Evolutionary conservation across 2,888 invertebrate genomes (phyloP).

Genomic region (Zhuqinia jingwanae): DNA sequence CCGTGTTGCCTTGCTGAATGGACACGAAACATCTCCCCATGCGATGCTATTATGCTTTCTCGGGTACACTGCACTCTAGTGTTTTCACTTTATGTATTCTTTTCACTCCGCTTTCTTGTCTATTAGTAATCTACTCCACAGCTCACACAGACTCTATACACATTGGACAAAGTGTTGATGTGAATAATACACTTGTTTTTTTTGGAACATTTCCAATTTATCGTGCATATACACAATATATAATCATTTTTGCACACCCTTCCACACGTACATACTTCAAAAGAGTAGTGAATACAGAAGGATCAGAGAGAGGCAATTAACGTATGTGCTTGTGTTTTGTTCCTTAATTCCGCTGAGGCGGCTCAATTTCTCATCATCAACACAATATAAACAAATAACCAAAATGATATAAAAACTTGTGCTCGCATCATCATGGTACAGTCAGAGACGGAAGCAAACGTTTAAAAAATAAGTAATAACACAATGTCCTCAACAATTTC

Average conservation of each 20-base stretch:
- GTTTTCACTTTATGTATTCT: constrained; percentile 45
- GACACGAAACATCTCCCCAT: too few relatives aligned
- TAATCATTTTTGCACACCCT: constrained; percentile 40
- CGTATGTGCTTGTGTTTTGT: too few relatives aligned
- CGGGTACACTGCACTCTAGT: constrained; percentile 14
- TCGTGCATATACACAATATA: constrained; percentile 17
- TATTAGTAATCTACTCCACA: background rate
- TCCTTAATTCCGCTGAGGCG: constrained; percentile 18
- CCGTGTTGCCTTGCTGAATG: too few relatives aligned
- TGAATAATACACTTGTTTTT: constrained; percentile 21
- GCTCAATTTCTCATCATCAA: constrained; percentile 59
- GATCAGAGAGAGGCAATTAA: too few relatives aligned
- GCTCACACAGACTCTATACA: background rate
- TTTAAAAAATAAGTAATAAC: constrained; percentile 13
- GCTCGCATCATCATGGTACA: background rate
- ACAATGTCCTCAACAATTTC: constrained; percentile 77
- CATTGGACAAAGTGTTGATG: constrained; percentile 19
- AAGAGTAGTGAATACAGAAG: background rate
- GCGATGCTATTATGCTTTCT: constrained; percentile 28
- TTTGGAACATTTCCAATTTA: constrained; percentile 9
- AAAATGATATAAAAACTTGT: constrained; percentile 50
- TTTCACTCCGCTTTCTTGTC: constrained; percentile 31
- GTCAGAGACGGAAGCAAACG: background rate
- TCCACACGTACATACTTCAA: background rate
- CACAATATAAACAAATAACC: constrained; percentile 54